Conservation (phyloP, 2,113 vertebrate genomes). For the Sakesphorus luctuosus region DNA sequence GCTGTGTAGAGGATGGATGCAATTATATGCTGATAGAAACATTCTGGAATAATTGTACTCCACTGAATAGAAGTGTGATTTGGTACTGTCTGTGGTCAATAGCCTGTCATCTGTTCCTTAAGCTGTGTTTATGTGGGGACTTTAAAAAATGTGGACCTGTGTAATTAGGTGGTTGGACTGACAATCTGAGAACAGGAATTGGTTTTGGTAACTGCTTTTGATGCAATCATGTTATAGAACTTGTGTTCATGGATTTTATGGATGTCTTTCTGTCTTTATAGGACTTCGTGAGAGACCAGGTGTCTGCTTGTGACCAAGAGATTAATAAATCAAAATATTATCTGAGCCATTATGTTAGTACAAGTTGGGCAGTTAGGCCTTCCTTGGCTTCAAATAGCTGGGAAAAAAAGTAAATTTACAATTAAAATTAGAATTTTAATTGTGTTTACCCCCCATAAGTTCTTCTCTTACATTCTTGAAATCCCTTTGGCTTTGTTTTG, state of each 20-base stretch:
- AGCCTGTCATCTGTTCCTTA: not conserved
- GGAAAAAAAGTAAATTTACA: not conserved
- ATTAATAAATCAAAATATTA: not conserved
- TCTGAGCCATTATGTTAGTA: not conserved
- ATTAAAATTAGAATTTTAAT: not conserved
- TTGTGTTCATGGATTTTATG: not conserved
- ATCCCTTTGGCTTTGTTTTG: not conserved
- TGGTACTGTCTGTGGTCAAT: not conserved
- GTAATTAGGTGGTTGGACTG: not conserved
- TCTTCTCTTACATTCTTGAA: not conserved
- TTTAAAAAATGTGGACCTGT: fast-evolving
- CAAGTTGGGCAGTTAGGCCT: not conserved
- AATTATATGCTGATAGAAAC: not conserved
- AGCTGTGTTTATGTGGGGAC: not conserved
- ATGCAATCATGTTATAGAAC: not conserved
- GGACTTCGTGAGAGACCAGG: not conserved
- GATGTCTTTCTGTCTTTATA: not conserved
- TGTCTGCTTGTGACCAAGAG: not conserved
- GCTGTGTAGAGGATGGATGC: not conserved
- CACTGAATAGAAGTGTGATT: not conserved
- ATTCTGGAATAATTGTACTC: not conserved
- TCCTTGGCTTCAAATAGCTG: not conserved
- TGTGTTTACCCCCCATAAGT: not conserved
- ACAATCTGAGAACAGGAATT: not conserved
- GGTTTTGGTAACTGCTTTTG: not conserved